phyloP scores from a whole-genome alignment of 2,797 vertebrate species.

The Sebastes taczanowskii region DNA sequence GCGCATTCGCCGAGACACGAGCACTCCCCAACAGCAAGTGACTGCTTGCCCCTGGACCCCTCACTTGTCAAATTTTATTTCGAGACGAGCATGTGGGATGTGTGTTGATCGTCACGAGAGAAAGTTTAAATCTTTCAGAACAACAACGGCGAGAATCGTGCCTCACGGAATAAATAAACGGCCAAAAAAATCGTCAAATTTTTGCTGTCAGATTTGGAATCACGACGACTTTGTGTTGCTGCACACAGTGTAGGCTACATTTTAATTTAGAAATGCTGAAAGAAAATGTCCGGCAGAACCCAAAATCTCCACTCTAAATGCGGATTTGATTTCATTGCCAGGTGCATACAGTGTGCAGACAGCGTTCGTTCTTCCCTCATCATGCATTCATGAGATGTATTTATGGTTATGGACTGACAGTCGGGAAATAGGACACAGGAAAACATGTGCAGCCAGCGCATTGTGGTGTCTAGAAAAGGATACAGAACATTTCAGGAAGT shows the following conservation, averaged over 20 bases:
- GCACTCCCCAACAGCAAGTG: conserved; percentile 33
- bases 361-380: conserved; percentile 45
- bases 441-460: conserved; percentile 50
- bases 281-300: not conserved
- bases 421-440: conserved; percentile 55
- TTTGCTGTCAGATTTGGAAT: not conserved
- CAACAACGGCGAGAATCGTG: not conserved
- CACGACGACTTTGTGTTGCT: not conserved
- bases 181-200: not conserved
- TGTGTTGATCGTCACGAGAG: conserved; percentile 10
- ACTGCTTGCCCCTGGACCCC: conserved; percentile 49
- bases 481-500: conserved; percentile 15
- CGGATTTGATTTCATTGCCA: conserved; percentile 29
- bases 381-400: conserved; percentile 67
- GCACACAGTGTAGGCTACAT: not conserved
- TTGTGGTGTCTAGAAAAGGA: conserved; percentile 29
- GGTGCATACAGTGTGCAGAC: conserved; percentile 23
- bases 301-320: conserved; percentile 12
- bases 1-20: conserved; percentile 30
- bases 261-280: not conserved
- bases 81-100: conserved; percentile 43
- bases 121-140: not conserved
- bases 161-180: not conserved
- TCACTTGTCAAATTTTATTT: conserved; percentile 66
- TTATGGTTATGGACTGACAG: conserved; percentile 67